These are phyloP conservation scores for Drosophila tripunctata DNA, from an alignment of 2,888 invertebrate genomes.

Conservation along the genomic window DNA sequence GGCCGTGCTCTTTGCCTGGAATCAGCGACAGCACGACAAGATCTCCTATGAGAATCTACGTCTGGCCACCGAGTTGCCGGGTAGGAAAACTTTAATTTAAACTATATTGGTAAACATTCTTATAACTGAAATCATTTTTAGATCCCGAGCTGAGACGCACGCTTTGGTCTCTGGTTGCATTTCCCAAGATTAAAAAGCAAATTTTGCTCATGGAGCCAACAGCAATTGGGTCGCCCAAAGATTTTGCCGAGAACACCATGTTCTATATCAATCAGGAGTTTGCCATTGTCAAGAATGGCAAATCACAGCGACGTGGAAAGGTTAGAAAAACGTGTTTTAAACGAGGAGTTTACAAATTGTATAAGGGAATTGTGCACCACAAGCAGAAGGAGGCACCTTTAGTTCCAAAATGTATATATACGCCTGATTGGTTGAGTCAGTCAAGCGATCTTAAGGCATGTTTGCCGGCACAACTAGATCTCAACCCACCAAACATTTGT, in stretches of 20 bases:
- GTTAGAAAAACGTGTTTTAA: slow-evolving; percentile 74
- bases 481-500: too few relatives aligned
- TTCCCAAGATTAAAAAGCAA: slow-evolving; percentile 97
- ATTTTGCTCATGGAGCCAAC: slow-evolving; percentile 91
- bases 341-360: too few relatives aligned
- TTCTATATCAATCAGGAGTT: slow-evolving; percentile 99
- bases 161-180: slow-evolving; percentile 97
- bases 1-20: slow-evolving; percentile 99
- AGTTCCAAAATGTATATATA: too few relatives aligned
- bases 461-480: too few relatives aligned
- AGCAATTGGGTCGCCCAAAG: slow-evolving; percentile 93
- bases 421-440: too few relatives aligned
- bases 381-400: too few relatives aligned
- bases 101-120: too few relatives aligned
- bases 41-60: slow-evolving; percentile 98
- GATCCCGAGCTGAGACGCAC: slow-evolving; percentile 97
- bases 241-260: slow-evolving; percentile 95
- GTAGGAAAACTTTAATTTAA: slow-evolving; percentile 58
- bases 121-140: too few relatives aligned
- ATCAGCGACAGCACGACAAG: slow-evolving; percentile 96
- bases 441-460: too few relatives aligned
- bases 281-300: slow-evolving; percentile 96
- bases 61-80: slow-evolving; percentile 97
- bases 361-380: too few relatives aligned
- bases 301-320: slow-evolving; percentile 96